These are phyloP conservation scores for Nephila pilipes DNA, from an alignment of 1,140 invertebrate species.

Conservation along the genomic window DNA sequence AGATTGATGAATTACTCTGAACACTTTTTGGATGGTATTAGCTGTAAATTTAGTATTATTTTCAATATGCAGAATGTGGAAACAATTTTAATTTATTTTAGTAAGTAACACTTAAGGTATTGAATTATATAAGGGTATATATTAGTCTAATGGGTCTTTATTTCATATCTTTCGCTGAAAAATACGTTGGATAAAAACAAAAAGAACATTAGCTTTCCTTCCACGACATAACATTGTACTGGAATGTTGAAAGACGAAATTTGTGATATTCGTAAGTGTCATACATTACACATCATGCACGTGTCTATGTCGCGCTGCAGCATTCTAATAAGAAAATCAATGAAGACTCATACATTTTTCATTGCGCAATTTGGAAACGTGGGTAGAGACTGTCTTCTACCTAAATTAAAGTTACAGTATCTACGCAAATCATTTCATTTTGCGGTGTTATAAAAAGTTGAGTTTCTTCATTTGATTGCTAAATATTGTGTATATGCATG, in stretches of 20 bases:
- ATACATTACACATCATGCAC: not conserved
- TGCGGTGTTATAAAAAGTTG: not conserved
- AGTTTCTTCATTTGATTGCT: too few relatives aligned
- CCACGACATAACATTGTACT: not conserved
- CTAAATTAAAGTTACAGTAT: not conserved
- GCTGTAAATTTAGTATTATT: too few relatives aligned
- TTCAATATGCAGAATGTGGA: too few relatives aligned
- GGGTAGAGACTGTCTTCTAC: not conserved
- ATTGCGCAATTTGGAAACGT: not conserved
- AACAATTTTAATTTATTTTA: too few relatives aligned
- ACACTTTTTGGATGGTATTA: too few relatives aligned
- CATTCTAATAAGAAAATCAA: slow-evolving; percentile 35
- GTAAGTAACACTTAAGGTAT: too few relatives aligned
- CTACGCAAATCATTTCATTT: not conserved
- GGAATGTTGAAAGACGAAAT: not conserved
- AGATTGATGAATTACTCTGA: too few relatives aligned
- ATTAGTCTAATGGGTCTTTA: too few relatives aligned
- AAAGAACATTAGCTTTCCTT: not conserved
- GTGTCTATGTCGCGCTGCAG: not conserved
- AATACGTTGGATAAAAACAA: not conserved
- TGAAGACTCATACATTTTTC: slow-evolving; percentile 44
- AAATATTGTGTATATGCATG: too few relatives aligned
- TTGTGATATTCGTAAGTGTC: not conserved
- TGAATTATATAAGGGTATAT: too few relatives aligned
- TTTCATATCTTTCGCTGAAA: not conserved